Conservation (phyloP, 2,113 vertebrate genomes). For the Coptodon bakossiorum region DNA sequence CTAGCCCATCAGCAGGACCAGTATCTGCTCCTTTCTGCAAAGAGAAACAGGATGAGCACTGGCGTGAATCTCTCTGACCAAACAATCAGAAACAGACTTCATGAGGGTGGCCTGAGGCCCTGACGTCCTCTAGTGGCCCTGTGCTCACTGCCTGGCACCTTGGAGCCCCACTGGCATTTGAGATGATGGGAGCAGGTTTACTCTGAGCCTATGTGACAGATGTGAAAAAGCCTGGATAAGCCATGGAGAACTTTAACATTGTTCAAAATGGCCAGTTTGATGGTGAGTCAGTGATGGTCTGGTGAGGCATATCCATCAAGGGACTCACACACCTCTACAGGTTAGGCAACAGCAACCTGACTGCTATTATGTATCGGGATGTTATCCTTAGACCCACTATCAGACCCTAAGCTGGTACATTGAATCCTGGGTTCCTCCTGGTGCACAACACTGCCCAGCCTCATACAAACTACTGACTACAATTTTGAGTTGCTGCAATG, state of each 20-base stretch:
- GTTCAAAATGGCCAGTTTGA: not conserved
- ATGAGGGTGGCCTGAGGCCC: not conserved
- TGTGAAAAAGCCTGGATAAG: not conserved
- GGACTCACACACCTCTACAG: not conserved
- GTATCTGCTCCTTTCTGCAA: not conserved
- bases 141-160: not conserved
- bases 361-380: not conserved
- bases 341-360: not conserved
- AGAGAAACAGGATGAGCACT: not conserved
- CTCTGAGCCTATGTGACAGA: not conserved
- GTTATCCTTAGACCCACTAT: not conserved
- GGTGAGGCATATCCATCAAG: not conserved
- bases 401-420: not conserved
- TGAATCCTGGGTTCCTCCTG: not conserved
- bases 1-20: not conserved
- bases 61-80: not conserved
- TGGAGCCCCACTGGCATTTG: not conserved
- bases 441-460: not conserved
- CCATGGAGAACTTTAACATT: not conserved
- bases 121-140: not conserved
- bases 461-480: not conserved
- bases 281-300: not conserved
- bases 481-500: not conserved
- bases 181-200: not conserved
- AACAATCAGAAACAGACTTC: not conserved